Evolutionary conservation across 2,888 invertebrate species (phyloP).

Genomic region (Smittia aterrima): DNA sequence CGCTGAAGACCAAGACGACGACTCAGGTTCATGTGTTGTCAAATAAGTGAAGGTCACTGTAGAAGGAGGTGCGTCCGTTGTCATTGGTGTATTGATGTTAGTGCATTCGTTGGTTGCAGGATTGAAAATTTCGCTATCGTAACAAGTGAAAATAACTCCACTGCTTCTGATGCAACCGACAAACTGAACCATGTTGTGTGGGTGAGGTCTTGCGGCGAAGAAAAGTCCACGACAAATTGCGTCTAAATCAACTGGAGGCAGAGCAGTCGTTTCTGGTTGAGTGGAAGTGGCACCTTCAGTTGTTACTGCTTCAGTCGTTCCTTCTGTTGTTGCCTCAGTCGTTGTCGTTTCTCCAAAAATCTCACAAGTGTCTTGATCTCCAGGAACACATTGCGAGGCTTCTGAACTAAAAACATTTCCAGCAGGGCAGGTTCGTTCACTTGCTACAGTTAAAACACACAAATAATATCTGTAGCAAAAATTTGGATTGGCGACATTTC

Average conservation of each 20-base stretch:
- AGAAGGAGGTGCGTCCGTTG: no score
- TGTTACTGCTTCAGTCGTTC: background rate
- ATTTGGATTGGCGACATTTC: background rate
- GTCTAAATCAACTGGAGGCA: background rate
- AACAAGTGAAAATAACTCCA: background rate
- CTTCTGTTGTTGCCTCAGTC: background rate
- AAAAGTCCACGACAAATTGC: constrained; percentile 6
- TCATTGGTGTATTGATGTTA: no score
- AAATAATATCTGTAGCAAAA: background rate
- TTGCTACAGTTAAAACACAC: background rate
- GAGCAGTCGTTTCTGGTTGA: background rate
- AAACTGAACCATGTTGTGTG: background rate
- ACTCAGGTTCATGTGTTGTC: no score
- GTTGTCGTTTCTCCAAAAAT: background rate
- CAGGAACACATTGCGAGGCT: background rate
- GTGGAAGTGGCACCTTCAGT: background rate
- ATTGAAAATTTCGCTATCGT: background rate
- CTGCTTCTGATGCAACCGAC: constrained; percentile 14
- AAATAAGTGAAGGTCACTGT: background rate
- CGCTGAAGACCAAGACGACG: no score
- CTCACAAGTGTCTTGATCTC: background rate
- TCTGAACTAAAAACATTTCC: background rate
- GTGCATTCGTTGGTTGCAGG: background rate
- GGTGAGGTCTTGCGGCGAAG: constrained; percentile 17
- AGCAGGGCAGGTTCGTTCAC: background rate